Conservation (phyloP, 1,140 invertebrate genomes). For the Philotrypesis tridentata region DNA sequence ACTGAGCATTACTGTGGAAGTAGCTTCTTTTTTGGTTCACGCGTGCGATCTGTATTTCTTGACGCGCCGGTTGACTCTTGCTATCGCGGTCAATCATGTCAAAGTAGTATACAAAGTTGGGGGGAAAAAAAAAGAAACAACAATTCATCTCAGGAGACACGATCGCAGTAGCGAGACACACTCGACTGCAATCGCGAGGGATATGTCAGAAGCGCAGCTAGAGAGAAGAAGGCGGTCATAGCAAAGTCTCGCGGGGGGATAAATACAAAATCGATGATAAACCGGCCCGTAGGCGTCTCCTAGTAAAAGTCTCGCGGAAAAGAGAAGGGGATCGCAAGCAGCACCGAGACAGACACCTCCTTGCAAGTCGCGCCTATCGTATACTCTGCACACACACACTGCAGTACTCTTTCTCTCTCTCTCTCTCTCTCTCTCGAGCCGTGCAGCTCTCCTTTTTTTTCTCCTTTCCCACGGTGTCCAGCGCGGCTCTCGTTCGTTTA, state of each 20-base stretch:
- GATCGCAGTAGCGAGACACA: background rate
- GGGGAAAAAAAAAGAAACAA: too few species aligned
- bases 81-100: too few species aligned
- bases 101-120: too few species aligned
- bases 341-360: conserved; percentile 59
- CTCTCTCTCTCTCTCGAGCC: background rate
- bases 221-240: background rate
- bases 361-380: conserved; percentile 48
- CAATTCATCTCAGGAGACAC: too few species aligned
- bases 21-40: too few species aligned
- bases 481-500: conserved; percentile 25
- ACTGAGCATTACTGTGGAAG: too few species aligned
- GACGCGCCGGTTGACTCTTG: too few species aligned
- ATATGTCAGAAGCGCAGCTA: too few species aligned
- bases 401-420: background rate
- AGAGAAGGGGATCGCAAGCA: conserved; percentile 19
- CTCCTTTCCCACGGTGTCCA: conserved; percentile 53
- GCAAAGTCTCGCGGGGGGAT: background rate
- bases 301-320: background rate
- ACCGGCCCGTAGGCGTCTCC: conserved; percentile 12
- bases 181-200: background rate
- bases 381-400: background rate
- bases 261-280: conserved; percentile 32
- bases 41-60: too few species aligned
- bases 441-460: conserved; percentile 44